phyloP scores from a whole-genome alignment of 2,888 invertebrate species.

The Metacarcinus magister region DNA sequence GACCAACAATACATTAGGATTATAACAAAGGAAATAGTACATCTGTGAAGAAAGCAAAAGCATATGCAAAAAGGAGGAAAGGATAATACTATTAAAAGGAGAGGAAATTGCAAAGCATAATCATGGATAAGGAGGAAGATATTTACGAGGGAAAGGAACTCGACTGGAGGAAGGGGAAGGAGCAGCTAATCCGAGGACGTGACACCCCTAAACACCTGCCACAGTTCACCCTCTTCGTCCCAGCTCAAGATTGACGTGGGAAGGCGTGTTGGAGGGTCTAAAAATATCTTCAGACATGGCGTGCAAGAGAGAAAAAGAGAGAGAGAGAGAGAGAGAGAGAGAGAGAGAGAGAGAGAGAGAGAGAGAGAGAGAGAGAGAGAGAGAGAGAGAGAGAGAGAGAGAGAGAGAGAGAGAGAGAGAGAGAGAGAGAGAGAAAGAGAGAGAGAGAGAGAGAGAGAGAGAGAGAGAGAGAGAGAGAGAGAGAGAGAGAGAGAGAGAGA shows the following conservation, averaged over 20 bases:
- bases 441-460: background rate
- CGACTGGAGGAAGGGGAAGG: constrained; percentile 42
- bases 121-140: background rate
- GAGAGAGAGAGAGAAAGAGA: background rate
- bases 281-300: background rate
- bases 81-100: background rate
- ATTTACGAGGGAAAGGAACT: constrained; percentile 27
- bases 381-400: background rate
- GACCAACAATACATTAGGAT: background rate
- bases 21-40: background rate
- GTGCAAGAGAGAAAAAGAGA: background rate
- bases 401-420: background rate
- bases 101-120: constrained; percentile 38
- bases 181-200: constrained; percentile 29
- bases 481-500: background rate
- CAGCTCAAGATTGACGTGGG: constrained; percentile 21
- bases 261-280: background rate
- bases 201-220: constrained; percentile 43
- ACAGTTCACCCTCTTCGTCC: background rate
- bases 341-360: constrained; percentile 20
- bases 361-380: constrained; percentile 12
- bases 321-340: constrained; percentile 20
- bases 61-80: background rate
- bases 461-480: background rate
- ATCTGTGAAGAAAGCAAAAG: constrained; percentile 37